Conservation (phyloP, 2,797 vertebrate genomes). For the Pseudocheirus occidentalis region DNA sequence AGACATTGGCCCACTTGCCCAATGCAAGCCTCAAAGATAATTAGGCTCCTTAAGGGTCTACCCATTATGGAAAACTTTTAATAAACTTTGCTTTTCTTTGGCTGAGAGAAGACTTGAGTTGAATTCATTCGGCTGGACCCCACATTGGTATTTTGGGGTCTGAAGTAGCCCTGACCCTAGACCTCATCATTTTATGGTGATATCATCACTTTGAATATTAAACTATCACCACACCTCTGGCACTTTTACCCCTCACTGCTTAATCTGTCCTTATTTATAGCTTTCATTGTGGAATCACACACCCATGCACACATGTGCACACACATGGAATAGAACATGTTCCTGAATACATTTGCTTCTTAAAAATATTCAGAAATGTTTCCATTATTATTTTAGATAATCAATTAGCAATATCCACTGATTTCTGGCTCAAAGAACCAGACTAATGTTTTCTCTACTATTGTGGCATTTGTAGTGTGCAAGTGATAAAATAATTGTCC, state of each 20-base stretch:
- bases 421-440: conserved; percentile 69
- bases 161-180: no score
- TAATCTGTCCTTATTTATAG: conserved; percentile 63
- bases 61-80: no score
- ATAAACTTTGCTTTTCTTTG: no score
- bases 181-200: no score
- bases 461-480: conserved; percentile 80
- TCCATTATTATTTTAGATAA: conserved; percentile 78
- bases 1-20: no score
- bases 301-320: background rate
- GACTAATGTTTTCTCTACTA: conserved; percentile 77
- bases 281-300: conserved; percentile 20
- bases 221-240: conserved; percentile 71
- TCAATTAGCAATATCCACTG: conserved; percentile 34
- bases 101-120: no score
- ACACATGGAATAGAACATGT: conserved; percentile 41
- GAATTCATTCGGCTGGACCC: no score
- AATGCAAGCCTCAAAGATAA: no score
- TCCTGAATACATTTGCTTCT: conserved; percentile 54
- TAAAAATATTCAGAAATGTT: conserved; percentile 45
- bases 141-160: no score
- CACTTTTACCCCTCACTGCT: background rate
- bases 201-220: conserved; percentile 53
- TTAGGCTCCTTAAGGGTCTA: no score
- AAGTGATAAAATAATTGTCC: conserved; percentile 78